Evolutionary conservation across 2,888 invertebrate species (phyloP).

Genomic region (Drosophila mercatorum): DNA sequence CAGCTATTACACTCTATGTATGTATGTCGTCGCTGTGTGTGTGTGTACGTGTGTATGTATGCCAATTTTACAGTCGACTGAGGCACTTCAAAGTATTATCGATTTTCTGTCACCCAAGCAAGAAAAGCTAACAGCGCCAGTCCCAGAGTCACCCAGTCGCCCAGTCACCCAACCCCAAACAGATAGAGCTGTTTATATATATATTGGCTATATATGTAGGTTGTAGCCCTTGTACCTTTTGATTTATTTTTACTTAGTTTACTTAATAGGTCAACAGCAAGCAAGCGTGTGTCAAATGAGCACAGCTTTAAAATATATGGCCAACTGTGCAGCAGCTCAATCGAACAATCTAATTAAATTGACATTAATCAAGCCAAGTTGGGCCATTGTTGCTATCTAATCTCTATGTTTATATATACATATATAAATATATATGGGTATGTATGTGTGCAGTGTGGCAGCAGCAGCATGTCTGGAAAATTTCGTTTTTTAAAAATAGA

Average conservation of each 20-base stretch:
- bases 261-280: slow-evolving; percentile 43
- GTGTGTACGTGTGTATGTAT: slow-evolving; percentile 30
- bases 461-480: slow-evolving; percentile 60
- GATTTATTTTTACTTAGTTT: slow-evolving; percentile 49
- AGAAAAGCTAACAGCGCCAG: slow-evolving; percentile 38
- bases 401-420: background rate
- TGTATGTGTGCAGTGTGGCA: slow-evolving; percentile 17
- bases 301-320: slow-evolving; percentile 27
- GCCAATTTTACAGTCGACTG: slow-evolving; percentile 54
- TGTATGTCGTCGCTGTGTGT: slow-evolving; percentile 7
- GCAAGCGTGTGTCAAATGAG: slow-evolving; percentile 3
- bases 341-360: slow-evolving; percentile 46
- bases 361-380: slow-evolving; percentile 52
- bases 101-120: slow-evolving; percentile 54
- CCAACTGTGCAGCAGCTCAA: background rate
- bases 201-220: background rate
- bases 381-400: slow-evolving; percentile 33
- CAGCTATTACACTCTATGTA: slow-evolving; percentile 10
- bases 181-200: background rate
- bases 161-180: background rate
- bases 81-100: slow-evolving; percentile 59
- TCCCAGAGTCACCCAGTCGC: background rate
- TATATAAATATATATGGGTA: slow-evolving; percentile 6
- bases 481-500: slow-evolving; percentile 74
- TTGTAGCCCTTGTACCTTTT: slow-evolving; percentile 12